Conservation (phyloP, 2,113 vertebrate genomes). For the Dicentrarchus labrax region DNA sequence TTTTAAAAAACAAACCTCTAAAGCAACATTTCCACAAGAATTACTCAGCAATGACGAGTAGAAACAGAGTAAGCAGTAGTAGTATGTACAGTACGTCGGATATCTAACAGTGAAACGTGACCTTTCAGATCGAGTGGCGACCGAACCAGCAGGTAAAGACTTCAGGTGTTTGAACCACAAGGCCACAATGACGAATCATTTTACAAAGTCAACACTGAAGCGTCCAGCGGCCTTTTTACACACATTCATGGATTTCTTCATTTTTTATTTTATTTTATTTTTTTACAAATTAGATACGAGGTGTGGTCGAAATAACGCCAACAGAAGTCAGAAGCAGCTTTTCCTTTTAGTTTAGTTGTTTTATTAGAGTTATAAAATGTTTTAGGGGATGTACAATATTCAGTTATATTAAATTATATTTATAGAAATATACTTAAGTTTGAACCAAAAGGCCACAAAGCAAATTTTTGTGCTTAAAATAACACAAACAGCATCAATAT, state of each 20-base stretch:
- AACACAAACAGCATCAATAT: too few species aligned
- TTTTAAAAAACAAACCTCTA: constrained; percentile 60
- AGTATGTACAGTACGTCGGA: constrained; percentile 77
- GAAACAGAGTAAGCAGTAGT: constrained; percentile 67
- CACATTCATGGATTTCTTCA: constrained; percentile 20
- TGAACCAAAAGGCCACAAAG: background rate
- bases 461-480: too few species aligned
- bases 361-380: too few species aligned
- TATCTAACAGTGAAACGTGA: constrained; percentile 38
- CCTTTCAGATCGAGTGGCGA: constrained; percentile 25
- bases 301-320: constrained; percentile 26
- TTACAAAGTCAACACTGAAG: constrained; percentile 6
- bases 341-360: background rate
- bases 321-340: background rate
- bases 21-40: constrained; percentile 70
- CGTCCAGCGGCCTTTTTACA: background rate
- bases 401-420: too few species aligned
- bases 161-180: constrained; percentile 44
- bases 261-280: background rate
- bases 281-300: constrained; percentile 3
- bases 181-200: constrained; percentile 41
- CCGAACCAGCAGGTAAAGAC: constrained; percentile 25
- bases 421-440: background rate
- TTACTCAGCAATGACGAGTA: constrained; percentile 67
- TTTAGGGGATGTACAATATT: too few species aligned